These are phyloP conservation scores for Fundulus diaphanus DNA, from an alignment of 2,797 vertebrate species.

Conservation along the genomic window DNA sequence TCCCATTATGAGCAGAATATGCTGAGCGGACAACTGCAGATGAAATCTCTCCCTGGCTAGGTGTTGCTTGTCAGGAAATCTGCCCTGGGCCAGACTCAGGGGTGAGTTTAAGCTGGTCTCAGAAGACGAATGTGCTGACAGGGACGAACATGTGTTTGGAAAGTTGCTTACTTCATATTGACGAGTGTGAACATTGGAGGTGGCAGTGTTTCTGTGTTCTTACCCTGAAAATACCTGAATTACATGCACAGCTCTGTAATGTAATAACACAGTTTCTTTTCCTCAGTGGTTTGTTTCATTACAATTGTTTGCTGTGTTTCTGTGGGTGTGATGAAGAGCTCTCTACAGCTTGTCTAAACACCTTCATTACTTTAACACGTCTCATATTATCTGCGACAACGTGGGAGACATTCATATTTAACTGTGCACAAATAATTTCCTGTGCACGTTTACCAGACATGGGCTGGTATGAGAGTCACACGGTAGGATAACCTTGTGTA, in stretches of 20 bases:
- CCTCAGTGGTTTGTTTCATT: not conserved
- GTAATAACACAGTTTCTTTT: not conserved
- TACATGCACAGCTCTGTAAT: not conserved
- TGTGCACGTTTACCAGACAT: not conserved
- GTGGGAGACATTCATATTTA: slow-evolving; percentile 51
- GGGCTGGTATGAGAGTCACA: not conserved
- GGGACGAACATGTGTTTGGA: slow-evolving; percentile 2
- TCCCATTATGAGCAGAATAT: slow-evolving; percentile 26
- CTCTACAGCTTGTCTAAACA: slow-evolving; percentile 30
- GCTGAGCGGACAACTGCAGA: slow-evolving; percentile 34
- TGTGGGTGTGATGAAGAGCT: slow-evolving; percentile 10
- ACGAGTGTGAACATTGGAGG: slow-evolving; percentile 8
- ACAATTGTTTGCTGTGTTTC: slow-evolving; percentile 2
- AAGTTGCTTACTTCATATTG: slow-evolving; percentile 25
- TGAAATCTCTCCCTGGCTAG: slow-evolving; percentile 40
- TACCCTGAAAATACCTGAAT: slow-evolving; percentile 14
- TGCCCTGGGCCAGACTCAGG: slow-evolving; percentile 36
- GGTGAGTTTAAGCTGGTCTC: slow-evolving; percentile 23
- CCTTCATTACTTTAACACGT: slow-evolving; percentile 13
- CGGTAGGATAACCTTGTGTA: not conserved
- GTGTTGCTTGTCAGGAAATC: slow-evolving; percentile 22
- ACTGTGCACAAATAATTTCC: slow-evolving; percentile 26
- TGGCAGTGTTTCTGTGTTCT: slow-evolving; percentile 1
- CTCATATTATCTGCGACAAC: slow-evolving; percentile 37
- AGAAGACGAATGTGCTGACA: not conserved